phyloP scores from a whole-genome alignment of 2,113 vertebrate genomes.

The Himantopus leucocephalus region DNA sequence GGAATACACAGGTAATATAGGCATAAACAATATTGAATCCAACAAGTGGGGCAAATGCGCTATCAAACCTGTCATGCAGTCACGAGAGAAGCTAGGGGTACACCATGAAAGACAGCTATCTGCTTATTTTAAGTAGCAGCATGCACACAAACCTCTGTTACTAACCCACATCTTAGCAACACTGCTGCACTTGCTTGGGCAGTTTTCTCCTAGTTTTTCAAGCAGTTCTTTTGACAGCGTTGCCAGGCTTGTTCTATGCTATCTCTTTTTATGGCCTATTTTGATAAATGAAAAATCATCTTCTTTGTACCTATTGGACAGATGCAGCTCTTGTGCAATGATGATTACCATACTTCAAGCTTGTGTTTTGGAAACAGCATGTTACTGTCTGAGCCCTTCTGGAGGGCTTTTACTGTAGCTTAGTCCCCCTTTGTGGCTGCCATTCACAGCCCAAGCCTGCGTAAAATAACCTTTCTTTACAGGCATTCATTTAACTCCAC shows the following conservation, averaged over 20 bases:
- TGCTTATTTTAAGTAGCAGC: neutral
- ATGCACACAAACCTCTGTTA: neutral
- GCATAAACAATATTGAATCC: slow-evolving; percentile 49
- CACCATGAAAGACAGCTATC: neutral
- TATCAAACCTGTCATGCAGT: neutral
- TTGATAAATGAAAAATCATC: neutral
- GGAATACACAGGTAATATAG: slow-evolving; percentile 19
- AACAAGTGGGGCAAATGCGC: slow-evolving; percentile 24
- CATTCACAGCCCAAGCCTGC: neutral
- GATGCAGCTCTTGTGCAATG: neutral
- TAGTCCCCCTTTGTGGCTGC: neutral
- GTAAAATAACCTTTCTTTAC: neutral
- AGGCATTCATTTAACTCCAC: neutral
- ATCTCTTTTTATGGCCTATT: neutral
- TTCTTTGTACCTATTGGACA: neutral
- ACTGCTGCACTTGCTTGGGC: neutral
- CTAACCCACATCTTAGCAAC: neutral
- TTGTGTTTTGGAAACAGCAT: neutral
- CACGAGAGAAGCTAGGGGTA: neutral
- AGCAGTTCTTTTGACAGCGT: neutral
- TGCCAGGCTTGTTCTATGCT: neutral
- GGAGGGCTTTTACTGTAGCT: neutral
- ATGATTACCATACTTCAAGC: neutral
- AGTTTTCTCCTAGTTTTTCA: neutral
- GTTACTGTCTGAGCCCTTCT: neutral